Base-by-base conservation (phyloP, 2,113 vertebrate species). In the Alosa alosa region DNA sequence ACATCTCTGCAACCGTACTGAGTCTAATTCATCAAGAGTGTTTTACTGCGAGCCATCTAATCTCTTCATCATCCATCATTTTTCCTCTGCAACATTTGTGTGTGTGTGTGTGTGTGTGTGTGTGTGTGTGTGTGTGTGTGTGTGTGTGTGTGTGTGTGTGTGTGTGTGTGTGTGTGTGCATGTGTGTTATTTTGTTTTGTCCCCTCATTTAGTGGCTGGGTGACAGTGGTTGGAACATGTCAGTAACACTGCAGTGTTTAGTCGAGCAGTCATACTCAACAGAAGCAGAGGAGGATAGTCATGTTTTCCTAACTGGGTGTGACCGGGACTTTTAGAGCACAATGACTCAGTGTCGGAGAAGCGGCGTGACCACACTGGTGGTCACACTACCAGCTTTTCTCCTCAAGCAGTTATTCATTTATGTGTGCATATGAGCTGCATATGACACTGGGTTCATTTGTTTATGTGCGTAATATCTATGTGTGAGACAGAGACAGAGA, bases 21-120 rank as follows among this genome's bases (percentile, higher is more conserved):
- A 72, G n/a, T 36, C 64, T 81, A 49, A 44, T 75, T 82, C 68
- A 36, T 20, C 31, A 90, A 18, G 55, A 60, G 83, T 75, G 64
- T 31, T 72, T 72, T 72, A 72, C 64, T 13, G 31, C 64, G 0
- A 72, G 64, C n/a, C 64, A 36, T 72, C 64, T 72, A 31, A 72
- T 72, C 31, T 72, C 13, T 10, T 72, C 64, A 72, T 72, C 31
- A 36, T 72, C 64, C 31, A 72, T 72, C 64, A 72, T 72, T 11
- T 25, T 15, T 72, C 64, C 64, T 2, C 64, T 83, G 46, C n/a
- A 44, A 84, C 11, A 22, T 60, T 60, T 25, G 7, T 64, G 8
- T 11, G 8, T 5, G 82, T 49, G 82, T 31, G 8, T n/a, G 50
- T 52, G 47, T 49, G 11, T 1, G 11, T 4, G 7, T 9, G 47